Percentiles rank a stretch among this genome's conserved stretches.
Evolutionary conservation across 2,113 vertebrate genomes (phyloP).

Genomic region (Silurus glanis): DNA sequence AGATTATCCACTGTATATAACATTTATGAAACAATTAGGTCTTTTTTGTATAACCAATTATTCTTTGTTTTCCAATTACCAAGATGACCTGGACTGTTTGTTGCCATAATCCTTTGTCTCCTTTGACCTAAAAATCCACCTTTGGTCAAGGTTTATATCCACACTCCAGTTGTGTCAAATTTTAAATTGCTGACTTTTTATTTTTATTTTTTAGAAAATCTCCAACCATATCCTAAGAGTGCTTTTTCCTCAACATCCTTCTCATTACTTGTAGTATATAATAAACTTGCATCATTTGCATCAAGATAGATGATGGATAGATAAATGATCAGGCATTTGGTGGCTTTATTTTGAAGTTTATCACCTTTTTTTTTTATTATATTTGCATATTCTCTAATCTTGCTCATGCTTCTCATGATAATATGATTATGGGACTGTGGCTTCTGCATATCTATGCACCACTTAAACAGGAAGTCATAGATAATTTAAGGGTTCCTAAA

Average conservation of each 20-base stretch:
- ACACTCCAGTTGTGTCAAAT: background rate
- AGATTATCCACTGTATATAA: background rate
- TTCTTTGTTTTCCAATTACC: background rate
- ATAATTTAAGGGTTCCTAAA: background rate
- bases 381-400: background rate
- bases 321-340: background rate
- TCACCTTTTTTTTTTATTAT: background rate
- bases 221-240: background rate
- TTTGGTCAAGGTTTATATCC: background rate
- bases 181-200: background rate
- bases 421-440: background rate
- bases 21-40: background rate
- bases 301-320: no score
- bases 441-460: background rate
- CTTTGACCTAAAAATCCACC: background rate
- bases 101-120: background rate
- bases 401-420: background rate
- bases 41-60: background rate
- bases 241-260: background rate
- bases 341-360: background rate
- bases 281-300: background rate
- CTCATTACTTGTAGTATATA: background rate
- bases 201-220: background rate
- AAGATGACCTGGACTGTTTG: background rate
- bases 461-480: background rate